Conservation (phyloP, 2,797 vertebrate genomes). For the Cynodonichthys magdalenae region DNA sequence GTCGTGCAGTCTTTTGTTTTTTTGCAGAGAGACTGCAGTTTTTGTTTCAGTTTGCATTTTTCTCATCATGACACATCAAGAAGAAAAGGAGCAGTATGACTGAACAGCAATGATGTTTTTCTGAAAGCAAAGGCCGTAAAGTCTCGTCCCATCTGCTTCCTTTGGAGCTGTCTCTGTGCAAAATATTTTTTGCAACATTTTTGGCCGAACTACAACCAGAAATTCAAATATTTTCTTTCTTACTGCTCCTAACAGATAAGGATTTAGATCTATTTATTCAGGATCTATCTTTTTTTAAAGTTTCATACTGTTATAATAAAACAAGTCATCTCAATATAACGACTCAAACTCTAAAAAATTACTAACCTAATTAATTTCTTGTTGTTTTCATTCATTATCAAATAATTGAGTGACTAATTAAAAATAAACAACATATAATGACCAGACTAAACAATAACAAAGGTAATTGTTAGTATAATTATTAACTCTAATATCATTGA, state of each 20-base stretch:
- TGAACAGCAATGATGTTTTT: too few relatives aligned
- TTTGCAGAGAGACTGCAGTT: slow-evolving; percentile 43
- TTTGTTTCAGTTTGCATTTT: slow-evolving; percentile 17
- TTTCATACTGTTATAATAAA: neutral
- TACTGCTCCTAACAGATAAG: neutral
- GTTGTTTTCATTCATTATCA: neutral
- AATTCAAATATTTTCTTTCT: neutral
- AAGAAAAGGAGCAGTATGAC: too few relatives aligned
- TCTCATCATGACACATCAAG: too few relatives aligned
- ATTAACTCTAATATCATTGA: slow-evolving; percentile 20
- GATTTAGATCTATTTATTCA: neutral
- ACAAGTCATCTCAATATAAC: neutral
- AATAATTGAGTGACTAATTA: slow-evolving; percentile 5
- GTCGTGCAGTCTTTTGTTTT: slow-evolving; percentile 8
- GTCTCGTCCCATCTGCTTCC: too few relatives aligned
- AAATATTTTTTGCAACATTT: neutral
- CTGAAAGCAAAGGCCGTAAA: too few relatives aligned
- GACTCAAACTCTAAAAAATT: neutral
- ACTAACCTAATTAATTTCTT: neutral
- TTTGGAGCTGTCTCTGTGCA: neutral
- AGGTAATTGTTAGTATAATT: slow-evolving; percentile 38
- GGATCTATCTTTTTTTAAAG: neutral
- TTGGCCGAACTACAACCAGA: neutral
- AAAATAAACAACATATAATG: slow-evolving; percentile 19
- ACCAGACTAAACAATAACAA: slow-evolving; percentile 23